Conservation (phyloP, 2,797 vertebrate genomes). For the Cossypha heuglini region DNA sequence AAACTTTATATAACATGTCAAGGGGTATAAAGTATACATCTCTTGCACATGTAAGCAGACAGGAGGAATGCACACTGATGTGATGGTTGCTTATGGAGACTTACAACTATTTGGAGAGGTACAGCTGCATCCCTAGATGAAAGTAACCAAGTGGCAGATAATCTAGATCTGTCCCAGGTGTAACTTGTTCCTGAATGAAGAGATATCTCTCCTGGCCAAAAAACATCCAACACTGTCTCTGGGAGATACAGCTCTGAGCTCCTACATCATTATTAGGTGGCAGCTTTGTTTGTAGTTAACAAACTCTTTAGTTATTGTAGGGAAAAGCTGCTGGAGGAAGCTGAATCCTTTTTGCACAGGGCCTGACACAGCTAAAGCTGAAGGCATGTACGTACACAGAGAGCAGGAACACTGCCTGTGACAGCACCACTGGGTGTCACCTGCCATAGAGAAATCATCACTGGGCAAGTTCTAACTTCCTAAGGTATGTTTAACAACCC, state of each 20-base stretch:
- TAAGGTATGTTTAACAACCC: background rate
- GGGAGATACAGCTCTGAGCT: background rate
- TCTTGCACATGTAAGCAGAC: background rate
- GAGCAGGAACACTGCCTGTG: background rate
- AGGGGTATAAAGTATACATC: background rate
- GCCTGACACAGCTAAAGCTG: background rate
- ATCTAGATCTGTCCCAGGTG: background rate
- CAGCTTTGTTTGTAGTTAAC: background rate
- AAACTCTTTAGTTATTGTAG: background rate
- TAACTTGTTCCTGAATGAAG: background rate
- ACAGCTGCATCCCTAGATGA: background rate
- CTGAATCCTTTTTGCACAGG: background rate
- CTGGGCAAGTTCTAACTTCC: background rate
- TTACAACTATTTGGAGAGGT: background rate
- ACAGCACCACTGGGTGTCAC: background rate
- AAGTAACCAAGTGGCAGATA: background rate
- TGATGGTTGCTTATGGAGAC: background rate
- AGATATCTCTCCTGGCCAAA: background rate
- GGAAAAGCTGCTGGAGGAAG: background rate
- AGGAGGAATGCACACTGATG: background rate
- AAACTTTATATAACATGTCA: background rate
- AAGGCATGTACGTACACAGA: fast-evolving
- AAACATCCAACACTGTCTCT: background rate
- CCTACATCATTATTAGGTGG: background rate
- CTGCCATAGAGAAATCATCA: background rate